Evolutionary conservation across 2,888 invertebrate genomes (phyloP), one percentile per base, ranked within the genome.

Genomic region (Scaptomyza parva): DNA sequence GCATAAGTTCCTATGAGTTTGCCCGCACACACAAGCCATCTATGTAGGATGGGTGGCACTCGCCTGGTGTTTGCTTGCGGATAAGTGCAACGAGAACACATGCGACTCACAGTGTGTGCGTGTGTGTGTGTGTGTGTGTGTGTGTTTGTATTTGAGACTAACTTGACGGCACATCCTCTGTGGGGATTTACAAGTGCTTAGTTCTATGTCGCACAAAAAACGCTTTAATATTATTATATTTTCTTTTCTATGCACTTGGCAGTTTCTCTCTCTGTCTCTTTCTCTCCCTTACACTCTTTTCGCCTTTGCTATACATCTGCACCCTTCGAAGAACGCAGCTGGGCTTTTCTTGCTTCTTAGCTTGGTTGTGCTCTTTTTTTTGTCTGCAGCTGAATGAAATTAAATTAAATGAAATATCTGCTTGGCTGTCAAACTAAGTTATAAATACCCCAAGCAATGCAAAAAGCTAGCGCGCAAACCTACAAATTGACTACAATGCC

Each of bases 101-200:
- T 66, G 66, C 62, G 63, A 44, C 65, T 54, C 47, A 35, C 28
- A 50, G 48, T 47, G 24, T 37, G 26, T 17, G 53, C 30, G 33
- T 37, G 39, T 50, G 41, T 57, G 66, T 44, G 18, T 58, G 45
- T 48, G n/a, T 61, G 60, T 53, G 52, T 84, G 77, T 61, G 60
- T 53, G 52, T 84, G 77, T 86, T 88, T 86, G 84, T 76, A 73
- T 85, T 84, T 81, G 86, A 83, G 82, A 88, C 86, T 83, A 76
- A 88, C 88, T 89, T 89, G 88, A 88, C 86, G 88, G 86, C 84
- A 80, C 80, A 88, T 86, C 88, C 86, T 86, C 82, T 85, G 82
- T 77, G 86, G 88, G 86, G 88, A 89, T 89, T 89, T 89, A 86
- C 89, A 88, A 89, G 86, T 89, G 81, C 89, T 88, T 88, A 89